Base-by-base conservation (phyloP, 2,797 vertebrate genomes). In the Phaenicophaeus curvirostris region DNA sequence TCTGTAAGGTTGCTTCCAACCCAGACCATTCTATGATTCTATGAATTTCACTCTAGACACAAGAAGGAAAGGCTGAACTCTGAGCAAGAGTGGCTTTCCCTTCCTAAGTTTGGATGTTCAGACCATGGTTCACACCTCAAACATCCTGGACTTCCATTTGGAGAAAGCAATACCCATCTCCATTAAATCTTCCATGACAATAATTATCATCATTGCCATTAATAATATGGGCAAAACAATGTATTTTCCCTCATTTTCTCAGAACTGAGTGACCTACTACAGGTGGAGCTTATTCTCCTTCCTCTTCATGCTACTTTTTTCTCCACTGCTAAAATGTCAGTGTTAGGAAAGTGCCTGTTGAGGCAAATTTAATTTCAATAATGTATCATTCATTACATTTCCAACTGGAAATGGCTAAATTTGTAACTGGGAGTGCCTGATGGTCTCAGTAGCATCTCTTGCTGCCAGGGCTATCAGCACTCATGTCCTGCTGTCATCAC, bases 401-500 rank as follows among this genome's bases (percentile, higher is more conserved):
- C 53, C 54, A 58, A 9, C 30, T 27, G 39, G 28, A 51, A 75
- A 61, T 15, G 10, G 14, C 55, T 68, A 23, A 11, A 51, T 68
- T 30, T 79, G 57, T 46, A 13, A 37, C 31, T 28, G 53, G 30
- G 39, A 46, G 30, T n/a, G 21, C 31, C 30, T 25, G 44, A 21
- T 23, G 31, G n/a, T 8, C 24, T 42, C 65, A 15, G 20, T 11
- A 71, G 18, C 30, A 61, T 13, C 44, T 76, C 24, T 27, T 21
- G 46, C 58, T 50, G 8, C 23, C 1, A 0, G 25, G 20, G 15
- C 30, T 27, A 8, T 28, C 4, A 1, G 20, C 25, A 6, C 25
- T 41, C 3, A 0, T 27, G 33, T 33, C 54, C 48, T 17, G 21
- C 35, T n/a, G 31, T 41, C 33, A 13, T 25, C 35, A 14, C 28